Evolutionary conservation across 2,888 invertebrate genomes (phyloP), one percentile per base, ranked within the genome.

Genomic region (Phymatocera aterrima): DNA sequence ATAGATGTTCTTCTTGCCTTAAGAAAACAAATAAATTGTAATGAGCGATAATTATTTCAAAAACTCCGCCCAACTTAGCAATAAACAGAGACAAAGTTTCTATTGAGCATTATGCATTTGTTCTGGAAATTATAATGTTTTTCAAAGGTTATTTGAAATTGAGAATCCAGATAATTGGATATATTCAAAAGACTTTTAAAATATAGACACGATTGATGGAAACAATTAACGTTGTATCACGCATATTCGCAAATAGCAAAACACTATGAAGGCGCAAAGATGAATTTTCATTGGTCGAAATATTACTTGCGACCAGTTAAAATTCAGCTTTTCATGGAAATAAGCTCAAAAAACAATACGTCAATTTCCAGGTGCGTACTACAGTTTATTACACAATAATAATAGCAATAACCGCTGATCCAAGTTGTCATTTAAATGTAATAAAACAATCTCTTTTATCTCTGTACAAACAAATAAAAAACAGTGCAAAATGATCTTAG

Each of bases 281-380:
- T n/a, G 48, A 4, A 48, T 72, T 24, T 48, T 51, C 21, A 72
- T 72, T 72, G 72, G 72, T 72, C 48, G 31, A 8, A 48, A 31
- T 34, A 51, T 51, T n/a, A 15, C 24, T 51, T 18, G 31, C 34
- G 12, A 18, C 48, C 28, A 72, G 51, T 48, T 43, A 72, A 31
- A 48, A 12, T 31, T 10, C 34, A 5, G n/a, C 72, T 51, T 34
- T 72, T 34, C 51, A 72, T 48, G 72, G 21, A 21, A 51, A 72
- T 72, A 37, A 51, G 34, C 51, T 34, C 34, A n/a, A 72, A 72
- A 51, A 72, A 31, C 34, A 72, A 21, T 72, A 51, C 43, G 34
- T 51, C 51, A 43, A 72, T 48, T 72, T 48, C 48, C 18, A 21
- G 72, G 72, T 72, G 34, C 34, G 70, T 70, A 24, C n/a, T 46